These are phyloP conservation scores for Spheniscus mendiculus DNA, from an alignment of 2,113 vertebrate genomes.

Conservation along the genomic window DNA sequence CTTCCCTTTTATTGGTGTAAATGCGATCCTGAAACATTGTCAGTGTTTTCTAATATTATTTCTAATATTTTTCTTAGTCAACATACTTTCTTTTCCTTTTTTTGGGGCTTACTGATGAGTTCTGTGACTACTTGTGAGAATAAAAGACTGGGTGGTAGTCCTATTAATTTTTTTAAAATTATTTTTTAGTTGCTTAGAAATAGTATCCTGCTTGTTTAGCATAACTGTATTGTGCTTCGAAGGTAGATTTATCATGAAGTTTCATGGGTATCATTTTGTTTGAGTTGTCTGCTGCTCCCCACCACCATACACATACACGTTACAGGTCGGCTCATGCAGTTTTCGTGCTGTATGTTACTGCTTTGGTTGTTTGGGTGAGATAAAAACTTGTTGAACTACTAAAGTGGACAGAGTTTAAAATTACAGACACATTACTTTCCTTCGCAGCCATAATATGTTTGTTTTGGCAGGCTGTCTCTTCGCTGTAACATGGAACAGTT, in stretches of 20 bases:
- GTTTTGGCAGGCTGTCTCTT: conserved; percentile 43
- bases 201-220: neutral
- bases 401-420: conserved; percentile 65
- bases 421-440: conserved; percentile 62
- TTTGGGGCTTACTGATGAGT: neutral
- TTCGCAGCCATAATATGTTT: conserved; percentile 65
- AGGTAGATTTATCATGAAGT: neutral
- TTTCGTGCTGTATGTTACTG: neutral
- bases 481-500: conserved; percentile 25
- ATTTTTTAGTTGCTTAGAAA: neutral
- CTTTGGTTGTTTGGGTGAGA: conserved; percentile 21
- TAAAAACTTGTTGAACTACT: conserved; percentile 54
- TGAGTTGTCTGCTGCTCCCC: neutral
- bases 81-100: neutral
- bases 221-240: neutral
- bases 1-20: neutral
- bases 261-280: neutral
- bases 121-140: neutral
- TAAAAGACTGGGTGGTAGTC: neutral
- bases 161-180: neutral
- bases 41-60: neutral
- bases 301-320: accelerated
- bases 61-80: neutral
- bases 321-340: neutral
- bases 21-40: neutral